These are phyloP conservation scores for Phylloscopus whistleri DNA, from an alignment of 2,113 vertebrate genomes.

Conservation along the genomic window DNA sequence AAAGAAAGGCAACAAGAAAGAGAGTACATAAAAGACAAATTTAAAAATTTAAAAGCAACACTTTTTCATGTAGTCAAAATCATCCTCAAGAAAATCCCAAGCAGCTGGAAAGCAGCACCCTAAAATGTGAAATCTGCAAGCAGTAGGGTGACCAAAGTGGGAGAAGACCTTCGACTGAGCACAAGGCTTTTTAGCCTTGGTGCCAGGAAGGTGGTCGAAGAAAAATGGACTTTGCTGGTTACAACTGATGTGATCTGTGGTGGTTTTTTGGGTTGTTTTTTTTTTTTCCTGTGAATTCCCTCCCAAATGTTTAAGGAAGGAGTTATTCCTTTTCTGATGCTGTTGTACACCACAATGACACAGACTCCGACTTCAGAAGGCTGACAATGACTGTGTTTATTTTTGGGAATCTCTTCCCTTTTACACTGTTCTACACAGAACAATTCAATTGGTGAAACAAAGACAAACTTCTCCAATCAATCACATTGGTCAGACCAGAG, in stretches of 20 bases:
- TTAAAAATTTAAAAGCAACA: neutral
- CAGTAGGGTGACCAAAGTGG: neutral
- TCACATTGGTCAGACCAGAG: too few species aligned
- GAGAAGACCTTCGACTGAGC: neutral
- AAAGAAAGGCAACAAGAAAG: neutral
- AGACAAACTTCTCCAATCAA: too few species aligned
- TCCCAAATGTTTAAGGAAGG: neutral
- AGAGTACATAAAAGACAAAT: neutral
- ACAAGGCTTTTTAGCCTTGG: neutral
- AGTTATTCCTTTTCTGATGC: neutral
- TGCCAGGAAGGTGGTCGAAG: neutral
- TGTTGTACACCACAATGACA: too few species aligned
- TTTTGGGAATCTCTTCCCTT: too few species aligned
- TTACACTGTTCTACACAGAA: too few species aligned
- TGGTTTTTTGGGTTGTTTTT: neutral
- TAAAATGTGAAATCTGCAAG: neutral
- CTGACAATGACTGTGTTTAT: too few species aligned
- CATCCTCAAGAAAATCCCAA: neutral
- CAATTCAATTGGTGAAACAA: too few species aligned
- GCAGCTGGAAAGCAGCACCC: neutral
- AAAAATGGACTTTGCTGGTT: neutral
- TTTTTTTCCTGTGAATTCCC: neutral
- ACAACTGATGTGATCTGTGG: neutral
- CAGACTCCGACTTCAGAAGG: too few species aligned
- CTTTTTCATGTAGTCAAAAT: neutral